phyloP scores from a whole-genome alignment of 2,888 invertebrate genomes.

The Drosophila vallismaia region DNA sequence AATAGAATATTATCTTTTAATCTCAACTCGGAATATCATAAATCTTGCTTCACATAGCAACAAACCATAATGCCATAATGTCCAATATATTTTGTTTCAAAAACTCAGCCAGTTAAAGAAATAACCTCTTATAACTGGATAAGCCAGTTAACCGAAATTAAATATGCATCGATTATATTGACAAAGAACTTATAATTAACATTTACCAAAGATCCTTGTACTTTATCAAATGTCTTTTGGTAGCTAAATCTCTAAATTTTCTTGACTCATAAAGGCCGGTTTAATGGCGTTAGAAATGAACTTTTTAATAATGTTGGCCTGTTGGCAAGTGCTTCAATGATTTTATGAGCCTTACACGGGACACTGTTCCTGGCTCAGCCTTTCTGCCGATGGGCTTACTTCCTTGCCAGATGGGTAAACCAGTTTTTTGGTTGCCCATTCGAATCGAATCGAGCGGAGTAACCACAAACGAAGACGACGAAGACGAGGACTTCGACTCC shows the following conservation, averaged over 20 bases:
- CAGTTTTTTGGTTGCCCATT: conserved; percentile 56
- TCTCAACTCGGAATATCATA: background rate
- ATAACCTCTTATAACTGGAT: background rate
- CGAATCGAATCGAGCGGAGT: conserved; percentile 24
- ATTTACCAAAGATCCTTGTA: background rate
- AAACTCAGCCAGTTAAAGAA: background rate
- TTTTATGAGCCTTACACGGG: conserved; percentile 5
- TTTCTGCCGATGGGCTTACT: conserved; percentile 45
- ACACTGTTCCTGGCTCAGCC: conserved; percentile 34
- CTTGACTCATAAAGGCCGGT: conserved; percentile 7
- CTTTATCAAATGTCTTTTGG: background rate
- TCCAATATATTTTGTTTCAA: too few relatives aligned
- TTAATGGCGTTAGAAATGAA: conserved; percentile 21
- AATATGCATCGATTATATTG: background rate
- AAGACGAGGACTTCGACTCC: conserved; percentile 63
- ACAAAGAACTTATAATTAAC: background rate
- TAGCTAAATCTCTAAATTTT: conserved; percentile 4
- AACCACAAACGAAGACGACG: conserved; percentile 23
- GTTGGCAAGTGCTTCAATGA: conserved; percentile 10
- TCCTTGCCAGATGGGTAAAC: conserved; percentile 65
- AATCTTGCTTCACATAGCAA: background rate
- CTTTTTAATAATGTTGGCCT: conserved; percentile 6
- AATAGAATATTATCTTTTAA: background rate
- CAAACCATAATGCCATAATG: too few relatives aligned
- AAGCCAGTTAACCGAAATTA: background rate